phyloP scores from a whole-genome alignment of 1,140 invertebrate genomes.

The Trachymyrmex septentrionalis region DNA sequence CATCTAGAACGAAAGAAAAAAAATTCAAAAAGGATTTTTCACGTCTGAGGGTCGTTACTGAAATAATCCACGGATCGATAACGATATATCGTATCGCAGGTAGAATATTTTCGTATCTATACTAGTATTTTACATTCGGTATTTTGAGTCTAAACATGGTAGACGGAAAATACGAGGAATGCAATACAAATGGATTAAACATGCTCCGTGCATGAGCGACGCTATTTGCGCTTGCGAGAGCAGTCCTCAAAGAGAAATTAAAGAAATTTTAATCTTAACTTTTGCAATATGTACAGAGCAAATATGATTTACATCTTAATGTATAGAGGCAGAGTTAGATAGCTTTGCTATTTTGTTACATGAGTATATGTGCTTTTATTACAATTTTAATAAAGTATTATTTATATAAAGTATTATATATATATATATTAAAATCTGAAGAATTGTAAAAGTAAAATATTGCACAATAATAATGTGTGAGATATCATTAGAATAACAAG shows the following conservation, averaged over 20 bases:
- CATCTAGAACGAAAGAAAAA: slow-evolving; percentile 44
- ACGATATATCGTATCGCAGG: slow-evolving; percentile 5
- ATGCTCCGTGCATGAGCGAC: slow-evolving; percentile 1
- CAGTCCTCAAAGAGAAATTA: background rate
- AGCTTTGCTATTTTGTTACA: background rate
- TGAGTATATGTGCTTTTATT: background rate
- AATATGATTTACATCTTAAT: background rate
- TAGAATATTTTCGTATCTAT: slow-evolving; percentile 25
- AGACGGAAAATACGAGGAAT: background rate
- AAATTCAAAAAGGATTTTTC: slow-evolving; percentile 53
- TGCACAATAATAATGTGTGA: background rate
- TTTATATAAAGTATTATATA: too few species aligned
- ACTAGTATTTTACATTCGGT: background rate
- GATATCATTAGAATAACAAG: background rate
- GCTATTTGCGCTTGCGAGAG: slow-evolving; percentile 28
- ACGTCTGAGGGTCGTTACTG: slow-evolving; percentile 7
- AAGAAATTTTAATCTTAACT: slow-evolving; percentile 9
- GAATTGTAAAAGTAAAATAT: background rate
- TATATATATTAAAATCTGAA: background rate
- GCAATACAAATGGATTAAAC: slow-evolving; percentile 47
- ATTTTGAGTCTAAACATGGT: slow-evolving; percentile 29
- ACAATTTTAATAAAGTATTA: background rate
- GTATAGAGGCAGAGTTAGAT: background rate
- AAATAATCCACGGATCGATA: slow-evolving; percentile 46
- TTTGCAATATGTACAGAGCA: background rate